Evolutionary conservation across 2,797 vertebrate genomes (phyloP), one percentile per base, ranked within the genome.

Genomic region (Esox lucius): DNA sequence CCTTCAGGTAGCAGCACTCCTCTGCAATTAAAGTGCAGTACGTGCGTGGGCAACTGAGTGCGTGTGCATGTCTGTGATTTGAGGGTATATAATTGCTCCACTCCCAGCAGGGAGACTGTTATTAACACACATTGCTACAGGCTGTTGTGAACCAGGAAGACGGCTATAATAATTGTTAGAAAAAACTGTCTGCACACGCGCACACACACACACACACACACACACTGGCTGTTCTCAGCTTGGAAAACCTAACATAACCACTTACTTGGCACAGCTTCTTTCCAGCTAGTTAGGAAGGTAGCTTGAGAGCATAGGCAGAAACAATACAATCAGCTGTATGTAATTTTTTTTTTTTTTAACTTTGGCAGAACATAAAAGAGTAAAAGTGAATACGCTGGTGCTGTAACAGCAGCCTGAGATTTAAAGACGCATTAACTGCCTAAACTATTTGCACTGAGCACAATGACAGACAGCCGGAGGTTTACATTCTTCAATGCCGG

Each of bases 151-250:
- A 75, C 69, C 78, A 86, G 83, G 42, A 46, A 46, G 42, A 86
- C 75, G 87, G 85, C 81, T 89, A 83, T n/a, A n/a, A n/a, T n/a
- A n/a, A n/a, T 82, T 92, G 88, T 94, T 91, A 91, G 88, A 91
- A 91, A 87, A 85, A 77, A 81, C 82, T 80, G 69, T 22, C 56
- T 22, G 22, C 56, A 61, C n/a, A 24, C 56, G 59, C 53, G 17
- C 53, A 56, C 56, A 22, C 49, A 19, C 49, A 53, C 49, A 5
- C 49, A 53, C 49, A 53, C 49, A 19, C 49, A 22, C n/a, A 59
- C 53, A 59, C 5, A 56, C 19, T 8, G 6, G 11, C 42, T 35
- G 86, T 86, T 72, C 64, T 28, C 75, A 82, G 81, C 79, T 77
- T 78, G 67, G 75, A 88, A 82, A 56, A 3, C 78, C 80, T 83